Conservation (phyloP, 2,113 vertebrate species). For the Prochilodus magdalenae region DNA sequence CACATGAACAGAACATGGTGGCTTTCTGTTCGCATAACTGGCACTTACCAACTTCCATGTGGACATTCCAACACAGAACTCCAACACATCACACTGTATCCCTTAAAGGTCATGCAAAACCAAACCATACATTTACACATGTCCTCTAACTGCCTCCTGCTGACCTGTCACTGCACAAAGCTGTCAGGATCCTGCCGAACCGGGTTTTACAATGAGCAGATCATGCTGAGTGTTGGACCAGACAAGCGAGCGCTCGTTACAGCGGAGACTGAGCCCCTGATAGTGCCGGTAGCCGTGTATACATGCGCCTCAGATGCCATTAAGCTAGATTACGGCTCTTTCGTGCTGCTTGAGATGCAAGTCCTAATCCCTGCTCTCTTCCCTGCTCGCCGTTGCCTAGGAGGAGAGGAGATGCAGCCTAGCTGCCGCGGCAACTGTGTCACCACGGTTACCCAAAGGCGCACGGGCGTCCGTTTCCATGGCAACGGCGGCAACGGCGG, state of each 20-base stretch:
- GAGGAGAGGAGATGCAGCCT: constrained; percentile 29
- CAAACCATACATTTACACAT: background rate
- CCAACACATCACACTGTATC: background rate
- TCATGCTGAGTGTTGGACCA: constrained; percentile 36
- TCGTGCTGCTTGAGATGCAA: constrained; percentile 37
- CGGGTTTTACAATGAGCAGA: constrained; percentile 38
- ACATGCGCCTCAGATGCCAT: constrained; percentile 48
- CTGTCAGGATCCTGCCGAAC: constrained; percentile 6
- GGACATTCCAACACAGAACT: background rate
- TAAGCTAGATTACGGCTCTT: constrained; percentile 41
- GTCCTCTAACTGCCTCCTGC: background rate
- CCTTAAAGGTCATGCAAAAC: background rate
- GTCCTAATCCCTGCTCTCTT: constrained; percentile 33
- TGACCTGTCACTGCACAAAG: background rate
- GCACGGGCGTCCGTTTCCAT: constrained; percentile 80
- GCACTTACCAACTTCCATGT: background rate
- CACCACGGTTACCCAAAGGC: constrained; percentile 77
- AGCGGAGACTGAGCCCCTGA: constrained; percentile 31
- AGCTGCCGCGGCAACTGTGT: constrained; percentile 76
- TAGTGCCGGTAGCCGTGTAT: constrained; percentile 6
- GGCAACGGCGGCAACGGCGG: constrained; percentile 74
- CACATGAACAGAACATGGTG: background rate
- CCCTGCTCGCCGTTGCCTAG: constrained; percentile 32
- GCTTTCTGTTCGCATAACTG: background rate
- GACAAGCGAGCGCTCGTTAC: constrained; percentile 30